These are phyloP conservation scores for Apaloderma vittatum DNA, from an alignment of 2,113 vertebrate genomes.

Conservation along the genomic window DNA sequence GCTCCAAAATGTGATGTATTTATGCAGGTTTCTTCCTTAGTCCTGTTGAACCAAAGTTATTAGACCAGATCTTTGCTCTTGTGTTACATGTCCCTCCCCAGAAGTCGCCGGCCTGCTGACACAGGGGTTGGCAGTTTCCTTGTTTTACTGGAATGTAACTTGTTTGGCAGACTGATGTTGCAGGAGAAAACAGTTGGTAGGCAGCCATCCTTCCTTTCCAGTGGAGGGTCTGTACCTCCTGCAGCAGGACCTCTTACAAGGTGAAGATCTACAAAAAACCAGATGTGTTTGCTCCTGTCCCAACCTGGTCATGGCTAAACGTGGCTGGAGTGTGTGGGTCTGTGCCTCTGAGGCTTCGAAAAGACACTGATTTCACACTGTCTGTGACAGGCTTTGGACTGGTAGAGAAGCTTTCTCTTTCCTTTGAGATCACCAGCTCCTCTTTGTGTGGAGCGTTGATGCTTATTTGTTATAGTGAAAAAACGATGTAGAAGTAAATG, in stretches of 20 bases:
- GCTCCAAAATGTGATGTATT: not conserved
- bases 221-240: not conserved
- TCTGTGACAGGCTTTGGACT: not conserved
- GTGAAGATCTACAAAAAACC: not conserved
- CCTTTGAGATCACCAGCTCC: not conserved
- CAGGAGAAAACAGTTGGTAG: not conserved
- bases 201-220: not conserved
- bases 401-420: not conserved
- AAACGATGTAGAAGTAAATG: not conserved
- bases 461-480: not conserved
- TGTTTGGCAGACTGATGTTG: not conserved
- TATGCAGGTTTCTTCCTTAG: not conserved
- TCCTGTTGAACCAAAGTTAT: not conserved
- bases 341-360: not conserved
- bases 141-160: not conserved
- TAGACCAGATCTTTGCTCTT: not conserved
- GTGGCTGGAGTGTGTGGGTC: not conserved
- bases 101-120: not conserved
- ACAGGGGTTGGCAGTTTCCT: rapidly evolving
- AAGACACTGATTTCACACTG: not conserved
- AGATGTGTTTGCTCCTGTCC: not conserved
- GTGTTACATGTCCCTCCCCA: not conserved
- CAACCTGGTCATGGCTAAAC: not conserved
- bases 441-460: not conserved
- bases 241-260: not conserved